These are phyloP conservation scores for Anagrus nilaparvatae DNA, from an alignment of 1,140 invertebrate genomes.

Conservation along the genomic window DNA sequence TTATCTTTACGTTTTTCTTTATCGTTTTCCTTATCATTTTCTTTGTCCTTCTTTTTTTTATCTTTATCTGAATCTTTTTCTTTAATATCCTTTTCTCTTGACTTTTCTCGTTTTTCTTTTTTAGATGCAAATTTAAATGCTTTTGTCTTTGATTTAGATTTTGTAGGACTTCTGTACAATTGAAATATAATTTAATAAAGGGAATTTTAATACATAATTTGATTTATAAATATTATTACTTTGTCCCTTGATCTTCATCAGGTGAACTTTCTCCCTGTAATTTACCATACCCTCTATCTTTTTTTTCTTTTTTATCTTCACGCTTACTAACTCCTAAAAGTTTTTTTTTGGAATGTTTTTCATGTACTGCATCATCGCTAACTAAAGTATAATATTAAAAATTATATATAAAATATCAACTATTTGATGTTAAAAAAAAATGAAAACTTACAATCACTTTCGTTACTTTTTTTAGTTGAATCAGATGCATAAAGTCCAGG, in stretches of 20 bases:
- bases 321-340: constrained; percentile 56
- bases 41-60: constrained; percentile 63
- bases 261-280: constrained; percentile 87
- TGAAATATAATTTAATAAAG: constrained; percentile 16
- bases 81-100: constrained; percentile 64
- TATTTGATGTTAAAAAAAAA: background rate
- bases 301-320: constrained; percentile 76
- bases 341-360: constrained; percentile 67
- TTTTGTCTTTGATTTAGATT: constrained; percentile 77
- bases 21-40: constrained; percentile 51
- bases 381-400: constrained; percentile 38
- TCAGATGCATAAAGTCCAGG: constrained; percentile 77
- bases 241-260: constrained; percentile 81
- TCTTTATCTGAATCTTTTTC: constrained; percentile 52
- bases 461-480: constrained; percentile 60
- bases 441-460: constrained; percentile 68
- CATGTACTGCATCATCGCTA: constrained; percentile 63
- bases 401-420: background rate
- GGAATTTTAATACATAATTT: constrained; percentile 11
- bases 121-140: constrained; percentile 79
- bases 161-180: constrained; percentile 72
- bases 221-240: no score
- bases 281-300: constrained; percentile 80
- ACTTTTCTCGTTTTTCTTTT: constrained; percentile 72
- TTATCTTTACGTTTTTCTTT: constrained; percentile 39